These are phyloP conservation scores for Anniella stebbinsi DNA, from an alignment of 2,797 vertebrate genomes.

Conservation along the genomic window DNA sequence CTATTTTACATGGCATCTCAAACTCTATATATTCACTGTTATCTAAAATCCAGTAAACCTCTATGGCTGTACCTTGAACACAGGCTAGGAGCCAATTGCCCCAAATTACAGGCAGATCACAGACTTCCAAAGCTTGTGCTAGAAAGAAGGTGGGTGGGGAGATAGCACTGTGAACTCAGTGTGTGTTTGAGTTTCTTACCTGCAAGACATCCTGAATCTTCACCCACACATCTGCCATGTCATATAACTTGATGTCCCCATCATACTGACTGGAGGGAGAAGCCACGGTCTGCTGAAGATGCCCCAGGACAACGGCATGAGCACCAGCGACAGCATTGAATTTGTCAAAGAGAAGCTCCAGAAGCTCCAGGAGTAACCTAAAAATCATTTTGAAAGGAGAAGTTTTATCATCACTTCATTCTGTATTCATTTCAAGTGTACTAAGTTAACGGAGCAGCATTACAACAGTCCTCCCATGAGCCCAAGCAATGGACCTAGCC, in stretches of 20 bases:
- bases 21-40: not conserved
- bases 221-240: conserved; percentile 97
- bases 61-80: not conserved
- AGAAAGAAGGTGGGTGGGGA: too few relatives aligned
- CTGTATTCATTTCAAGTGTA: not conserved
- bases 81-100: not conserved
- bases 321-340: conserved; percentile 95
- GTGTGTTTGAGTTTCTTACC: conserved; percentile 75
- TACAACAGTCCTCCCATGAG: not conserved
- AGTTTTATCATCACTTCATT: not conserved
- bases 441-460: not conserved
- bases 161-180: not conserved
- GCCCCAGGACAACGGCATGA: conserved; percentile 90
- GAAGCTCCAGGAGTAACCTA: conserved; percentile 93
- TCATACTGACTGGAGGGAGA: conserved; percentile 82
- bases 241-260: conserved; percentile 93
- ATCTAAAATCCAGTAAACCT: not conserved
- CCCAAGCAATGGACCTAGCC: not conserved
- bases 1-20: not conserved
- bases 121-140: not conserved
- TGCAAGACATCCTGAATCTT: conserved; percentile 97
- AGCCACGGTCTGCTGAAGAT: conserved; percentile 88
- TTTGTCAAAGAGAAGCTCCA: conserved; percentile 96
- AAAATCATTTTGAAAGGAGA: not conserved
- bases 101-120: conserved; percentile 6